Base-by-base conservation (phyloP, 2,797 vertebrate genomes). In the Crenuchus spilurus region DNA sequence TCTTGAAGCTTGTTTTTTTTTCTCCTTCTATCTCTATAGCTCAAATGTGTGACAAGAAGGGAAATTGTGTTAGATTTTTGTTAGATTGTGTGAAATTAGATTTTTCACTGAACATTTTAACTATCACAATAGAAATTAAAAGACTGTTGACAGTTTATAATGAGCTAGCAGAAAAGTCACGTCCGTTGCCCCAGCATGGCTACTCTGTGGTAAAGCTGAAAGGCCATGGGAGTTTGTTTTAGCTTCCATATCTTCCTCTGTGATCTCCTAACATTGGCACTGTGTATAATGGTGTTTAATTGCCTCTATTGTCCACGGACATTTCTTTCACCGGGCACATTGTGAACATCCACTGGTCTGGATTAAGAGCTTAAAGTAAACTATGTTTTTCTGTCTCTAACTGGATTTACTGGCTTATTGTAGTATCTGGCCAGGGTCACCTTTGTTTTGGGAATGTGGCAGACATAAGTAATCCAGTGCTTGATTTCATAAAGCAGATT, bases 191-290 rank as follows among this genome's bases (percentile, higher is more conserved):
- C 3, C 33, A 35, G 8, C 3, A 35, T 35, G 10, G 28, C n/a
- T 51, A 33, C 57, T 64, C 13, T 33, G 20, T 30, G 16, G 22
- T 37, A 39, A n/a, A 68, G 39, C 49, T 55, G 24, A 81, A 77
- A 85, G 80, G 78, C 69, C 82, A 83, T 33, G 26, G 72, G 52
- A 22, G 39, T 79, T 75, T 51, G 63, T 68, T 80, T 73, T 71
- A 79, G 58, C 57, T 44, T 66, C 24, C 42, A 75, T 82, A 80
- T 82, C 75, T 58, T 39, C 54, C 28, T 54, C 44, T 46, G 61
- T 58, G 68, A 80, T 81, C 80, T 72, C 24, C n/a, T 67, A 75
- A 72, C 71, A 63, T 71, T 74, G 68, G 52, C 14, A 41, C 61
- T 51, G 4, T 30, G 26, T 30, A 67, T 70, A 68, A 80, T 39